Evolutionary conservation across 2,888 invertebrate species (phyloP), one percentile per base, ranked within the genome.

Genomic region (Drosophila kanekoi): DNA sequence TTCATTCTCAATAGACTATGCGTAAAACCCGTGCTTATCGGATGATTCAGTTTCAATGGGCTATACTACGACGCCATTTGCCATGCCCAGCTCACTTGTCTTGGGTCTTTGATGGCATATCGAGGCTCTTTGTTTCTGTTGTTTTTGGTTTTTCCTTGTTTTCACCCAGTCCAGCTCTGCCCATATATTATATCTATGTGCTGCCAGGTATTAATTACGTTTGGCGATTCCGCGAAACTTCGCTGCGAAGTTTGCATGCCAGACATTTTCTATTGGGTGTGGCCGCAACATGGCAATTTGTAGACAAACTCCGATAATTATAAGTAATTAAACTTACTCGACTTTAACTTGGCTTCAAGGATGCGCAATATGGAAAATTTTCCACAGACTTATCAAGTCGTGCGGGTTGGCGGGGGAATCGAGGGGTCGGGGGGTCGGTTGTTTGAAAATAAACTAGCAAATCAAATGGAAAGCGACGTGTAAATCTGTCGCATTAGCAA

Each of bases 401-500:
- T 5, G 38, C 1, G 13, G n/a, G n/a, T n/a, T n/a, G n/a, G 13
- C 2, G 8, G 28, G 5, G 16, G 14, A 5, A 11, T 6, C 8
- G 44, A 4, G 9, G 3, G 6, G 32, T 18, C 1, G 23, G 5
- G n/a, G 2, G 32, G 20, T 18, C 3, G 11, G n/a, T 18, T 14
- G n/a, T 44, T 48, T 16, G 33, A 48, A 54, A 58, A 58, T 59
- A 56, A 66, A 79, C 71, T 74, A 54, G 45, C 62, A 83, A 76
- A 87, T 76, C 68, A 65, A 82, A 88, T 73, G 72, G 67, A 70
- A 69, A 66, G 66, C 70, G 64, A 49, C 72, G 66, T 65, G 71
- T 64, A 89, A 89, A 91, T 91, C 91, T 90, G 79, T 72, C 63
- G 90, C 90, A 91, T 91, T 91, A 91, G 89, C 87, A 80, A 90